Base-by-base conservation (phyloP, 1,140 invertebrate genomes). In the Apis florea region DNA sequence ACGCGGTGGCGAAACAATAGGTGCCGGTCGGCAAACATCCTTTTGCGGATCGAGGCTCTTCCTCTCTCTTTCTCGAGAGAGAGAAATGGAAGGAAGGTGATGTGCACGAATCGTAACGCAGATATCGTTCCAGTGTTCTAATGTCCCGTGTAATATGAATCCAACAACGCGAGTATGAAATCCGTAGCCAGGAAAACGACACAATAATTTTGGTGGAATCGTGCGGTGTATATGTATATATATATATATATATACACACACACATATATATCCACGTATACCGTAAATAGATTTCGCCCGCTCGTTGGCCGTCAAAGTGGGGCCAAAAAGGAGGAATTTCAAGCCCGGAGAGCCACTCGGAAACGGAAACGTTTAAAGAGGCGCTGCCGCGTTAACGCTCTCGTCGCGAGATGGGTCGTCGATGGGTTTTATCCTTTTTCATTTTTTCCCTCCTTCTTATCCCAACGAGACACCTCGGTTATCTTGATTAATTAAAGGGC, bases 401-500 rank as follows among this genome's bases (percentile, higher is more conserved):
- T 12, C 59, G 59, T 12, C 59, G 59, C 59, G 24, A 24, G 24
- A 61, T 26, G n/a, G n/a, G n/a, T n/a, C n/a, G n/a, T 76, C 54
- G 24, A 76, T 76, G 74, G 61, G 54, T 40, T 40, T 40, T 6
- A 40, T 40, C 31, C 31, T 6, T 40, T 40, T 6, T 40, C n/a
- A n/a, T 40, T 40, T 6, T 40, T 40, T 31, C 31, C 3, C 31
- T 31, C 31, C 6, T 5, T 40, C 31, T 40, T 6, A 40, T 6
- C 5, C 31, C 15, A 49, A 40, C 63, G 40, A 58, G 17, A 26
- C 61, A 17, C 31, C 13, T 40, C 31, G 31, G 31, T 40, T 49
- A 15, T 13, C 53, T 68, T 58, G 75, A 77, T 77, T 77, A 77
- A 77, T 77, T 77, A 77, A 77, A 77, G 53, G 19, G 53, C 17